These are phyloP conservation scores for Tigriopus californicus DNA, from an alignment of 2,888 invertebrate genomes.

Conservation along the genomic window DNA sequence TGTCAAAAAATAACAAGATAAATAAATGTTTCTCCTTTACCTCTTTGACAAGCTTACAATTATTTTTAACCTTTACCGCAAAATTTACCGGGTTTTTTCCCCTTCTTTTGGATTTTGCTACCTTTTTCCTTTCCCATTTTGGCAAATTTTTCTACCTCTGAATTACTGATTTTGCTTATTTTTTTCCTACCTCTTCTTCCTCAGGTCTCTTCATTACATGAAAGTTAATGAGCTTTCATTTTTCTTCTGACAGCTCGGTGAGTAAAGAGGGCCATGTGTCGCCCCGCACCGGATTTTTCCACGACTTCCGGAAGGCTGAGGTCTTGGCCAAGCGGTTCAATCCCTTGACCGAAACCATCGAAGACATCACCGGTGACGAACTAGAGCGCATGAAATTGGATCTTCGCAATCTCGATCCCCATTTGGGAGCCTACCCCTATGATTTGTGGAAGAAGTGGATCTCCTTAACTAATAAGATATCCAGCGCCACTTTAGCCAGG, in stretches of 20 bases:
- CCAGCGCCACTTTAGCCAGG: slow-evolving; percentile 29
- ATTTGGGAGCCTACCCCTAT: slow-evolving; percentile 81
- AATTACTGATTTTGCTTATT: slow-evolving; percentile 16
- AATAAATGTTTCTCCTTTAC: too few relatives aligned
- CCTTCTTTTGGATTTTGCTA: too few relatives aligned
- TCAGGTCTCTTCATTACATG: slow-evolving; percentile 23
- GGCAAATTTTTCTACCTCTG: too few relatives aligned
- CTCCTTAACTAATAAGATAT: slow-evolving; percentile 47
- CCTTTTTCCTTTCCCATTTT: too few relatives aligned
- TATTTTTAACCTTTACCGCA: too few relatives aligned
- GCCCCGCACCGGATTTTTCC: slow-evolving; percentile 63
- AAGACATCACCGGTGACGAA: slow-evolving; percentile 42
- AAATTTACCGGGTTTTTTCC: too few relatives aligned
- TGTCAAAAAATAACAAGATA: too few relatives aligned
- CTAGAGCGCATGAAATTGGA: slow-evolving; percentile 43
- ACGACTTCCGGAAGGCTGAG: slow-evolving; percentile 60
- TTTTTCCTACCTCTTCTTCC: slow-evolving; percentile 33
- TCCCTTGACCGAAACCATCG: slow-evolving; percentile 48
- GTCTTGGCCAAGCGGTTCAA: slow-evolving; percentile 79
- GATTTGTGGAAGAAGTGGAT: slow-evolving; percentile 74
- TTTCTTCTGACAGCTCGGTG: slow-evolving; percentile 30
- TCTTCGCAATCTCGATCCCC: slow-evolving; percentile 49
- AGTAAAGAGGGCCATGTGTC: slow-evolving; percentile 39
- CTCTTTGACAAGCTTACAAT: too few relatives aligned
- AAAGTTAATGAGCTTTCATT: background rate